phyloP scores from a whole-genome alignment of 2,888 invertebrate species.

The Lottia gigantea region DNA sequence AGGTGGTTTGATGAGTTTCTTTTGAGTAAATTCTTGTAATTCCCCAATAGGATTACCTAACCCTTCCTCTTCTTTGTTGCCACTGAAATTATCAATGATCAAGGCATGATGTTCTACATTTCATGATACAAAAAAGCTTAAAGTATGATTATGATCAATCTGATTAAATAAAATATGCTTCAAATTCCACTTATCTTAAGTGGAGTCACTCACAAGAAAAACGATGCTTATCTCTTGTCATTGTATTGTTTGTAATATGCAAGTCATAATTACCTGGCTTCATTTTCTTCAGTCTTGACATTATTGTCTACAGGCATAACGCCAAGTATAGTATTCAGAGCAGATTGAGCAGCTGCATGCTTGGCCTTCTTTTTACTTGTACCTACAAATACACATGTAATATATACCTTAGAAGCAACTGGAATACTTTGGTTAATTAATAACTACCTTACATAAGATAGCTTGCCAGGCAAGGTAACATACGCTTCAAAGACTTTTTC shows the following conservation, averaged over 20 bases:
- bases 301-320: slow-evolving; percentile 32
- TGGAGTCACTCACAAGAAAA: no score
- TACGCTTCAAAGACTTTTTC: no score
- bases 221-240: no score
- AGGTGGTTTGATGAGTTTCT: slow-evolving; percentile 94
- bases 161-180: no score
- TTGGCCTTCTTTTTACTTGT: slow-evolving; percentile 98
- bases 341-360: slow-evolving; percentile 92
- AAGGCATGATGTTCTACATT: no score
- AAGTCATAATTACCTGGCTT: background rate
- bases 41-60: slow-evolving; percentile 90
- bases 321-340: slow-evolving; percentile 79
- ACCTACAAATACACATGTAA: slow-evolving; percentile 73
- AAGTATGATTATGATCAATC: no score
- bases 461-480: no score
- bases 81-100: background rate
- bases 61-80: slow-evolving; percentile 79
- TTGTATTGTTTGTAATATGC: no score
- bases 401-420: background rate
- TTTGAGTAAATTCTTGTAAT: slow-evolving; percentile 93
- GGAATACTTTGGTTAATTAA: no score
- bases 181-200: no score
- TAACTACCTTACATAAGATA: no score
- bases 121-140: background rate
- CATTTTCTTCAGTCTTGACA: background rate